Conservation (phyloP, 2,888 invertebrate species). For the Drosophila pseudotakahashii region DNA sequence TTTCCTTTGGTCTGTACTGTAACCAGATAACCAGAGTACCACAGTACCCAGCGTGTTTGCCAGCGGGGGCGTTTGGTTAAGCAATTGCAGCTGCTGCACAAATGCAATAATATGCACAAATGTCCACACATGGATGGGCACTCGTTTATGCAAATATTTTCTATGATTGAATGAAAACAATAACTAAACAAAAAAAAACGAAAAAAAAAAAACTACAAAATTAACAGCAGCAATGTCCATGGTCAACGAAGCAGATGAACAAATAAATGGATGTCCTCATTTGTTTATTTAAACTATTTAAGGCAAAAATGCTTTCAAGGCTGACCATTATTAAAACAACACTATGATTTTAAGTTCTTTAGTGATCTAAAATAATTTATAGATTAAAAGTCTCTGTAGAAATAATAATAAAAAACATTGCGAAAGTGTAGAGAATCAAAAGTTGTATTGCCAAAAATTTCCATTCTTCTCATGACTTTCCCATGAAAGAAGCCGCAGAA, state of each 20-base stretch:
- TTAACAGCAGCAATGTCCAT: constrained; percentile 20
- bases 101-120: constrained; percentile 1
- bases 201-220: background rate
- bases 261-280: constrained; percentile 11
- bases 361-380: too few relatives aligned
- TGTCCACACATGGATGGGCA: constrained; percentile 9
- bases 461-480: constrained; percentile 18
- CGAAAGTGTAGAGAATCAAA: constrained; percentile 1
- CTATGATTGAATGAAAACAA: constrained; percentile 29
- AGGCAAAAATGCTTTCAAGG: background rate
- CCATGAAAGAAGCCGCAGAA: constrained; percentile 23
- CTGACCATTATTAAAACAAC: too few relatives aligned
- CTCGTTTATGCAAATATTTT: constrained; percentile 33
- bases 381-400: too few relatives aligned
- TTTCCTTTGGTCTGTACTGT: constrained; percentile 51
- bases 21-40: constrained; percentile 72
- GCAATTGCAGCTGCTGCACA: constrained; percentile 40
- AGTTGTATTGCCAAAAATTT: constrained; percentile 16
- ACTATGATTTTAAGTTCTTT: too few relatives aligned
- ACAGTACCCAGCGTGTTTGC: constrained; percentile 42
- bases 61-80: constrained; percentile 29
- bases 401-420: too few relatives aligned
- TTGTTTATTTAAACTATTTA: constrained; percentile 1
- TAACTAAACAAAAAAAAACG: constrained; percentile 8
- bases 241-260: constrained; percentile 1